Evolutionary conservation across 2,888 invertebrate species (phyloP).

Genomic region (Calameuta filiformis): DNA sequence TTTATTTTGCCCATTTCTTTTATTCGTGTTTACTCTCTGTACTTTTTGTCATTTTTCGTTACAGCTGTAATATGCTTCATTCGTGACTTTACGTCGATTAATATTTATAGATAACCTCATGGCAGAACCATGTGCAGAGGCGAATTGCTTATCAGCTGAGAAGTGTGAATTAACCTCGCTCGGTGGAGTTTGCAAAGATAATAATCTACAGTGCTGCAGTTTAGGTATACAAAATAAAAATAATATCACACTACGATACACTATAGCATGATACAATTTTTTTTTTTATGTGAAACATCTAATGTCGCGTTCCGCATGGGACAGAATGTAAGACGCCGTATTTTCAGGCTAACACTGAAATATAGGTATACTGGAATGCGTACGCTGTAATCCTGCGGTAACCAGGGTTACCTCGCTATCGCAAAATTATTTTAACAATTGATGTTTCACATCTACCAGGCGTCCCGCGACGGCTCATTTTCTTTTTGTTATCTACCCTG

Average conservation of each 20-base stretch:
- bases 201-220: not conserved
- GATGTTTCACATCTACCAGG: too few relatives aligned
- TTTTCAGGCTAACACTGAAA: too few relatives aligned
- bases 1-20: not conserved
- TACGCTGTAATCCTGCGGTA: too few relatives aligned
- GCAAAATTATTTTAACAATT: too few relatives aligned
- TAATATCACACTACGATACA: not conserved
- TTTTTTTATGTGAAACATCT: too few relatives aligned
- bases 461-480: too few relatives aligned
- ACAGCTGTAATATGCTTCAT: not conserved
- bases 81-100: not conserved
- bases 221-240: not conserved
- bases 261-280: too few relatives aligned
- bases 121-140: constrained; percentile 23
- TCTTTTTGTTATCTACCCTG: not conserved
- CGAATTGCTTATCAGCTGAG: constrained; percentile 31
- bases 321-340: too few relatives aligned
- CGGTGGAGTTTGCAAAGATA: not conserved
- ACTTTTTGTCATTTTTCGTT: not conserved
- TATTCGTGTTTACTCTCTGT: not conserved
- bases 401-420: too few relatives aligned
- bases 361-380: too few relatives aligned
- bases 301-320: too few relatives aligned
- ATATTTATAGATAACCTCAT: not conserved
- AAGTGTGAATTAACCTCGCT: constrained; percentile 24